Evolutionary conservation across 1,140 invertebrate genomes (phyloP).

Genomic region (Heliconius nattereri): DNA sequence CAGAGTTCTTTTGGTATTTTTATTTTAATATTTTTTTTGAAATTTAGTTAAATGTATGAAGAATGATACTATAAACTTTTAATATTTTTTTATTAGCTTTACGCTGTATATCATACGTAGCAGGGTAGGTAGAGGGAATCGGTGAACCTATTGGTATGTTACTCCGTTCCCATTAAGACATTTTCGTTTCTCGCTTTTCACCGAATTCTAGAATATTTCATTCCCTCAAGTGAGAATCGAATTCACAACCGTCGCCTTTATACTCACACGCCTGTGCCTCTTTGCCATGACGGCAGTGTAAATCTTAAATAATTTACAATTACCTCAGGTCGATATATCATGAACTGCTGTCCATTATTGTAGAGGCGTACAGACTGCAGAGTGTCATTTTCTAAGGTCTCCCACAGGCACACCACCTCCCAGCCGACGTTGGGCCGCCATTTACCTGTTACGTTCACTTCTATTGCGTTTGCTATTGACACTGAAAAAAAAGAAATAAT

Average conservation of each 20-base stretch:
- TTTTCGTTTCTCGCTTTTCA: no score
- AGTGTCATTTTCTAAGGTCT: conserved; percentile 46
- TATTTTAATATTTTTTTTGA: no score
- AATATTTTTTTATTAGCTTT: background rate
- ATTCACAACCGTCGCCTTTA: no score
- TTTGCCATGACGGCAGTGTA: background rate
- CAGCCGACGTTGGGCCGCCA: conserved; percentile 60
- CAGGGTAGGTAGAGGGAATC: no score
- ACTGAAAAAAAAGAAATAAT: conserved; percentile 42
- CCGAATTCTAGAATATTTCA: no score
- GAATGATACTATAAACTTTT: background rate
- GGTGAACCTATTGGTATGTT: no score
- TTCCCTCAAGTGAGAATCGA: no score
- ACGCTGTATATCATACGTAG: background rate
- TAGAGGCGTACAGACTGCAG: conserved; percentile 62
- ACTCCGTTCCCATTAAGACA: no score
- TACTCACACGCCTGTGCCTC: no score
- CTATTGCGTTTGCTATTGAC: conserved; percentile 40
- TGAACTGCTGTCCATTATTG: conserved; percentile 59
- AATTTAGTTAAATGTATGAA: no score
- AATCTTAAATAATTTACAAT: background rate
- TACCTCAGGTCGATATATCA: conserved; percentile 67
- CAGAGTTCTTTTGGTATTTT: no score
- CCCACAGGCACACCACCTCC: conserved; percentile 59
- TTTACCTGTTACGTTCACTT: conserved; percentile 51